Conservation (phyloP, 2,888 invertebrate species). For the Prosapia bicincta region DNA sequence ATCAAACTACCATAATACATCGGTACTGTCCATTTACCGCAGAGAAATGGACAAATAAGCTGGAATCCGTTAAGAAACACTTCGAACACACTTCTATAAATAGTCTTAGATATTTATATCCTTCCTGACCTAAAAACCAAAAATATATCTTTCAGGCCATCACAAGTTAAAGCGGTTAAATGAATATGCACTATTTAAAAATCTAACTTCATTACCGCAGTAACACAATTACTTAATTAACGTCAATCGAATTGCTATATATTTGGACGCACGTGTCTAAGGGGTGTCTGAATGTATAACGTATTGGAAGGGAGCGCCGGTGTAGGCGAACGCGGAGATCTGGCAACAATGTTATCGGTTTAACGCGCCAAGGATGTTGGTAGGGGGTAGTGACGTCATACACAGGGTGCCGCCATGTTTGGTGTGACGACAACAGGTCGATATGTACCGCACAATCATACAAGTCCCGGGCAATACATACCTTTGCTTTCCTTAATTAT, state of each 20-base stretch:
- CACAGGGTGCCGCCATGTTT: not conserved
- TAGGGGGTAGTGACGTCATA: not conserved
- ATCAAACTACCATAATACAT: no score
- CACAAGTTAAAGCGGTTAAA: no score
- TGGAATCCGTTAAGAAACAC: no score
- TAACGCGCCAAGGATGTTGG: not conserved
- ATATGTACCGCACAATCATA: not conserved
- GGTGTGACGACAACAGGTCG: not conserved
- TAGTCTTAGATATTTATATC: no score
- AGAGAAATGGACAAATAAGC: no score
- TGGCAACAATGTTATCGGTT: slow-evolving; percentile 2
- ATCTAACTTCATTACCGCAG: no score
- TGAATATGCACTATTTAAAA: no score
- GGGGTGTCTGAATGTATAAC: not conserved
- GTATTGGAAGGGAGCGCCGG: not conserved
- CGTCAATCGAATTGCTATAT: not conserved
- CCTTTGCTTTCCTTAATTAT: not conserved
- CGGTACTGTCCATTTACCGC: no score
- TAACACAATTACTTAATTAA: no score
- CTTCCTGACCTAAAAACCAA: no score
- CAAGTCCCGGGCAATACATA: not conserved
- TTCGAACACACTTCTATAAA: no score
- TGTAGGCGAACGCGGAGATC: not conserved
- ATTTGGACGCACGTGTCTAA: not conserved
- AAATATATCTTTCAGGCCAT: no score